Percentiles rank a stretch among this genome's conserved stretches.
Evolutionary conservation across 2,888 invertebrate genomes (phyloP).

Genomic region (Drosophila nigricruria): DNA sequence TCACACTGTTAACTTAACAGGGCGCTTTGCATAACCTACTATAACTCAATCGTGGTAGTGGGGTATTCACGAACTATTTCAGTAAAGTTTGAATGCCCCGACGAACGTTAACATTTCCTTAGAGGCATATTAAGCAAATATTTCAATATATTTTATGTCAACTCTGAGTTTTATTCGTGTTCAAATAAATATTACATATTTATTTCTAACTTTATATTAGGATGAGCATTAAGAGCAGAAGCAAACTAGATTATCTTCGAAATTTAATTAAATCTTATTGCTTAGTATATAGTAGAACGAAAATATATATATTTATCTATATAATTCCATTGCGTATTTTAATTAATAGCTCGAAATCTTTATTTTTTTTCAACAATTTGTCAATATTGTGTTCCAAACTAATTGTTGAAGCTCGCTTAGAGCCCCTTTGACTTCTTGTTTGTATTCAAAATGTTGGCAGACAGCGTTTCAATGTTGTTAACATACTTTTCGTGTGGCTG

Average conservation of each 20-base stretch:
- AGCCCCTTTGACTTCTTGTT: slow-evolving; percentile 7
- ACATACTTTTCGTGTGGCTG: slow-evolving; percentile 6
- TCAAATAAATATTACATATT: slow-evolving; percentile 7
- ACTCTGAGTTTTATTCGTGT: background rate
- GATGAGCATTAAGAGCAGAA: background rate
- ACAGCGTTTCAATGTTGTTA: slow-evolving; percentile 28
- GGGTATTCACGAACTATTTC: background rate
- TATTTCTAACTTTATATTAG: background rate
- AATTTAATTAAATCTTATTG: background rate
- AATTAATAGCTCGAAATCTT: background rate
- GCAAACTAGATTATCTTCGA: background rate
- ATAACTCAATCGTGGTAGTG: too few species aligned
- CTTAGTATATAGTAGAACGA: background rate
- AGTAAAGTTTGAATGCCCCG: background rate
- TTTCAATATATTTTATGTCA: background rate
- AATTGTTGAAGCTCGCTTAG: background rate
- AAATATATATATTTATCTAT: background rate
- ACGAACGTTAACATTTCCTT: slow-evolving; percentile 12
- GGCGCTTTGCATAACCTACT: too few species aligned
- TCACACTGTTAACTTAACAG: too few species aligned
- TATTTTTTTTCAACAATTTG: background rate
- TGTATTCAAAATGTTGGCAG: slow-evolving; percentile 34
- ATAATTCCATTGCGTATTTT: background rate
- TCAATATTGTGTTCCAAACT: background rate
- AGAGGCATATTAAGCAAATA: slow-evolving; percentile 8